Evolutionary conservation across 2,113 vertebrate species (phyloP).

Genomic region (Cnemophilus loriae): DNA sequence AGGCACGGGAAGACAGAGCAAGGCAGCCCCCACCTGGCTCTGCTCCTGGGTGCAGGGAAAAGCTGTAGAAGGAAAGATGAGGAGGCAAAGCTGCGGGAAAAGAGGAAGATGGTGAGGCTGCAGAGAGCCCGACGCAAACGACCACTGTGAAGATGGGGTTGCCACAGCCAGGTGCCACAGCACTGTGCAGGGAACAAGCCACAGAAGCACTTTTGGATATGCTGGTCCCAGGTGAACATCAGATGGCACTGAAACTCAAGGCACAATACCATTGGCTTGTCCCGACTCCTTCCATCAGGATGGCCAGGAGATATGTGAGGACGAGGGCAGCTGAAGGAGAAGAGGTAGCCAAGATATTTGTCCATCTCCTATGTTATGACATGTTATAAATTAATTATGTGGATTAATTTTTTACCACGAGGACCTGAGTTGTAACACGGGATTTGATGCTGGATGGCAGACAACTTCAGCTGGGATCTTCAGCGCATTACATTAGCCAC

Average conservation of each 20-base stretch:
- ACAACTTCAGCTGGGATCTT: background rate
- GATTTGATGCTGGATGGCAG: background rate
- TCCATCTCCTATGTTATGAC: background rate
- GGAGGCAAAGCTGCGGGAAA: background rate
- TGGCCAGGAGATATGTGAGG: background rate
- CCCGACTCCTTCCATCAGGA: background rate
- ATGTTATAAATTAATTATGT: background rate
- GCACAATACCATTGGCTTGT: background rate
- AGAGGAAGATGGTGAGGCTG: background rate
- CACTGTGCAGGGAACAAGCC: rapidly evolving
- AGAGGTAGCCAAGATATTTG: background rate
- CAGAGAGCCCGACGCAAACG: rapidly evolving
- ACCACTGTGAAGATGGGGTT: background rate
- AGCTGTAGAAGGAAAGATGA: background rate
- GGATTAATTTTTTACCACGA: background rate
- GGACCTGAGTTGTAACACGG: background rate
- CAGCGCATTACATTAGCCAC: rapidly evolving
- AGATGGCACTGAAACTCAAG: background rate
- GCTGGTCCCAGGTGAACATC: background rate
- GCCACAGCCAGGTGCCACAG: background rate
- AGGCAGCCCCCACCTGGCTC: background rate
- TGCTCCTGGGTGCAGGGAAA: background rate
- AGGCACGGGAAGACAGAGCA: background rate
- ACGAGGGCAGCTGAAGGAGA: background rate
- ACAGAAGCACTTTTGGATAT: background rate